Conservation (phyloP, 2,888 invertebrate species). For the Arge pagana region DNA sequence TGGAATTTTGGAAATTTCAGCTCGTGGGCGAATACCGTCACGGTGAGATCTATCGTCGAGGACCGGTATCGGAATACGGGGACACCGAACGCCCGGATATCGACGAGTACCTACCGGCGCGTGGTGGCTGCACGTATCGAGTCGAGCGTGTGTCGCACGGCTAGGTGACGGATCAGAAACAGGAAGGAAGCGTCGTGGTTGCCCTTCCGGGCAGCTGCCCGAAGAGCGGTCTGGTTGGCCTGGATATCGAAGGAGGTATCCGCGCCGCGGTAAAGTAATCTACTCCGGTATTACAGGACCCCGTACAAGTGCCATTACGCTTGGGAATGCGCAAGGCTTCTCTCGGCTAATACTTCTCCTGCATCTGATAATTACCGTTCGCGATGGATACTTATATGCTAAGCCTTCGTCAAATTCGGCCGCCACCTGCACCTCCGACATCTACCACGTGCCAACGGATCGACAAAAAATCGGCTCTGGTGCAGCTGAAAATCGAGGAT, state of each 20-base stretch:
- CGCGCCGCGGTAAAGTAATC: constrained; percentile 52
- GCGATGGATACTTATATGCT: constrained; percentile 2
- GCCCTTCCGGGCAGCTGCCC: constrained; percentile 55
- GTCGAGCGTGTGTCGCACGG: too few species aligned
- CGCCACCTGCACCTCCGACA: neutral
- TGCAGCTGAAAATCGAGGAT: neutral
- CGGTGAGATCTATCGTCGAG: too few species aligned
- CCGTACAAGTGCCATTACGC: constrained; percentile 55
- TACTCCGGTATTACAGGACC: constrained; percentile 47
- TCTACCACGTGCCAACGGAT: neutral
- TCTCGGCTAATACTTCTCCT: too few species aligned
- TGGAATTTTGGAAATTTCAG: too few species aligned
- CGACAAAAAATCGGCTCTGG: neutral
- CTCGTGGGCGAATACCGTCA: too few species aligned
- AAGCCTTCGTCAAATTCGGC: neutral
- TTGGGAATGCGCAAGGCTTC: constrained; percentile 45
- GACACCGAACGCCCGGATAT: too few species aligned
- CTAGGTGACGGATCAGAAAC: too few species aligned
- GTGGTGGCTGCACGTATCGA: too few species aligned
- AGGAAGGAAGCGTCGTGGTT: constrained; percentile 58
- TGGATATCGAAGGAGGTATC: constrained; percentile 13
- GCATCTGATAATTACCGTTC: constrained; percentile 49
- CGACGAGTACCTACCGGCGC: too few species aligned
- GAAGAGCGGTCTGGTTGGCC: constrained; percentile 27
- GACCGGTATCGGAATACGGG: too few species aligned